phyloP scores from a whole-genome alignment of 2,888 invertebrate genomes.

The Sphaerophoria rueppellii region DNA sequence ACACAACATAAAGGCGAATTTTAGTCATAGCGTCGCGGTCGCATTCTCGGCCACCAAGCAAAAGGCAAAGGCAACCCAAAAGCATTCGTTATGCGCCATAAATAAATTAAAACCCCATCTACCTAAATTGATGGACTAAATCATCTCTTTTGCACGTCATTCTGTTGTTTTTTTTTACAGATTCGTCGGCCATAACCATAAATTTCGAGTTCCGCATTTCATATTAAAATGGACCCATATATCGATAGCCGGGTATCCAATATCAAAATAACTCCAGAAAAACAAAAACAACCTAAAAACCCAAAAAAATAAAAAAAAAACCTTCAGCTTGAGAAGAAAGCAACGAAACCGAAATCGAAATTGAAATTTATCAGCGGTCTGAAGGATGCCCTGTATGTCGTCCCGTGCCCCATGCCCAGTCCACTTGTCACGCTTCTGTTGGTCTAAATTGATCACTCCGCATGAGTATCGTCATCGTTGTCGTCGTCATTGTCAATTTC shows the following conservation, averaged over 20 bases:
- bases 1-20: not conserved
- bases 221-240: constrained; percentile 19
- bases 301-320: not conserved
- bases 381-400: constrained; percentile 62
- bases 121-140: constrained; percentile 51
- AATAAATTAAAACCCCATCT: constrained; percentile 56
- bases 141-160: constrained; percentile 58
- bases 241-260: constrained; percentile 41
- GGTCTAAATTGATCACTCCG: constrained; percentile 55
- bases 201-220: constrained; percentile 51
- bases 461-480: constrained; percentile 19
- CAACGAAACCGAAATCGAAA: constrained; percentile 70
- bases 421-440: constrained; percentile 43
- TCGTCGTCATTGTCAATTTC: constrained; percentile 5
- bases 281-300: not conserved
- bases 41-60: not conserved
- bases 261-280: constrained; percentile 24
- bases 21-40: too few relatives aligned
- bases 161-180: constrained; percentile 26
- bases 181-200: constrained; percentile 7
- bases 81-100: constrained; percentile 9
- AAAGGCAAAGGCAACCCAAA: not conserved
- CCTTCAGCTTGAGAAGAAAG: constrained; percentile 46
- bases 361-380: constrained; percentile 67
- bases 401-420: constrained; percentile 8